These are phyloP conservation scores for Clarias fuscus DNA, from an alignment of 2,797 vertebrate genomes.

Conservation along the genomic window DNA sequence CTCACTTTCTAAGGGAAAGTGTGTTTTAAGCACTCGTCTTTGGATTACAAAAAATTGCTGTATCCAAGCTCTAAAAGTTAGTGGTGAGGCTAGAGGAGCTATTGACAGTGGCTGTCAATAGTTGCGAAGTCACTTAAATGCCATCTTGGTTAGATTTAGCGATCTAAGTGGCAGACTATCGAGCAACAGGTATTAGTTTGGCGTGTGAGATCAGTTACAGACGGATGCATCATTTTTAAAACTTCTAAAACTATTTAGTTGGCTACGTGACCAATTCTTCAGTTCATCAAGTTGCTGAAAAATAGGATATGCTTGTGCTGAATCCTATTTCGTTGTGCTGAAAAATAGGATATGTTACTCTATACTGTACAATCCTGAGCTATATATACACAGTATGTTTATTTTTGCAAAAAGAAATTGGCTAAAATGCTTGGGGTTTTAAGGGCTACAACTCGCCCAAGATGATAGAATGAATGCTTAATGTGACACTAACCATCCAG, in stretches of 20 bases:
- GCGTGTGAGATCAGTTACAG: neutral
- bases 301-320: no score
- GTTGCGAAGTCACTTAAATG: neutral
- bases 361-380: no score
- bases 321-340: no score
- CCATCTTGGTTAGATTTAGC: neutral
- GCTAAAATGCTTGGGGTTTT: no score
- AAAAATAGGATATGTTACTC: no score
- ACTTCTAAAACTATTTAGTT: no score
- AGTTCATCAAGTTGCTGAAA: no score
- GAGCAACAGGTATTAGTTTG: neutral
- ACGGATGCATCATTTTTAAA: neutral
- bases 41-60: neutral
- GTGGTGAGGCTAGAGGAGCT: neutral
- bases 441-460: neutral
- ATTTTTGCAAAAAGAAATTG: no score
- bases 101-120: no score
- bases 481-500: neutral
- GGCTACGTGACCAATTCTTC: no score
- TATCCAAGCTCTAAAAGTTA: neutral
- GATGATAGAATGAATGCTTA: neutral
- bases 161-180: neutral
- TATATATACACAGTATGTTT: no score
- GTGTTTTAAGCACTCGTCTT: neutral
- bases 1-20: neutral